Evolutionary conservation across 2,888 invertebrate genomes (phyloP).

Genomic region (Sympetrum striolatum): DNA sequence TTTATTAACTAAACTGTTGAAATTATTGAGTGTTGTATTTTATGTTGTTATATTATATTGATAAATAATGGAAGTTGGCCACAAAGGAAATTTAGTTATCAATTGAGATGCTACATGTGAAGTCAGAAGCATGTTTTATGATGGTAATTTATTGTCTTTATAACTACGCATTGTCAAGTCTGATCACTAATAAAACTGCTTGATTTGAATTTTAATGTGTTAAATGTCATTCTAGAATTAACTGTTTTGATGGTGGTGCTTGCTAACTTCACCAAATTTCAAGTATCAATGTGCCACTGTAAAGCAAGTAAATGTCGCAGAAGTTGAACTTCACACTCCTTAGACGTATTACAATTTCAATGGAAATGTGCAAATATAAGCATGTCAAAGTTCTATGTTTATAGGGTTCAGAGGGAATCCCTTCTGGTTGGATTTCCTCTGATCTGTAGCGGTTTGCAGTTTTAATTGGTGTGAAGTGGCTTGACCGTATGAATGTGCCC

Average conservation of each 20-base stretch:
- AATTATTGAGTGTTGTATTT: too few relatives aligned
- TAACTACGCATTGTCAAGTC: neutral
- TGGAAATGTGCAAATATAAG: neutral
- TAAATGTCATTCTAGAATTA: neutral
- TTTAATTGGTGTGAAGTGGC: conserved; percentile 23
- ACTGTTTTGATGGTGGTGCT: neutral
- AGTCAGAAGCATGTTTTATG: neutral
- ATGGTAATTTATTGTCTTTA: neutral
- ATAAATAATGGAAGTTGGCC: neutral
- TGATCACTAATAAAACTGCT: conserved; percentile 18
- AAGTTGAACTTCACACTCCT: neutral
- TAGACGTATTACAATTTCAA: neutral
- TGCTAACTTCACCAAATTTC: neutral
- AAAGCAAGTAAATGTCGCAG: neutral
- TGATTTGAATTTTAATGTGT: neutral
- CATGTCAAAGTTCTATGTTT: neutral
- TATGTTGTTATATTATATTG: too few relatives aligned
- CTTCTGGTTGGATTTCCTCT: neutral
- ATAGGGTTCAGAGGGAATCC: neutral
- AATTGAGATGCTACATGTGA: neutral
- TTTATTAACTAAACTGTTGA: too few relatives aligned
- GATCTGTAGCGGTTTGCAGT: neutral
- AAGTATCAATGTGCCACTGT: neutral
- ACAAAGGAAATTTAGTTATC: neutral
- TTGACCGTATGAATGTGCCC: conserved; percentile 16